Evolutionary conservation across 2,797 vertebrate species (phyloP).

Genomic region (Pangasius djambal): DNA sequence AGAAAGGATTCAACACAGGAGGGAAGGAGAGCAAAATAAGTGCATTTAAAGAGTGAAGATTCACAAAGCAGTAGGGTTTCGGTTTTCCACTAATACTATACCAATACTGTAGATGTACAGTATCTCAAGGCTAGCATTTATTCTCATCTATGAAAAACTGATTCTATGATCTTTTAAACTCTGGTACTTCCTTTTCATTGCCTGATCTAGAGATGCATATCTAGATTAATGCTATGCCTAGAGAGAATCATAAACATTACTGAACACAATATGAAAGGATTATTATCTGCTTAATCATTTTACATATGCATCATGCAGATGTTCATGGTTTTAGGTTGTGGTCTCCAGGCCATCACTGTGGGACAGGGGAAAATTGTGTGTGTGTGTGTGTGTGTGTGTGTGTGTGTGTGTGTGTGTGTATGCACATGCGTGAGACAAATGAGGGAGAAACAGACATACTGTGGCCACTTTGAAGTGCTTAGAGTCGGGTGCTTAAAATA

Average conservation of each 20-base stretch:
- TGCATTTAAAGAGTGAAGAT: conserved; percentile 43
- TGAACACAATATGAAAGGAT: conserved; percentile 33
- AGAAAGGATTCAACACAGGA: conserved; percentile 60
- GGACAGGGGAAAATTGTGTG: conserved; percentile 43
- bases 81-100: conserved; percentile 13
- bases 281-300: conserved; percentile 45
- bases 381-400: conserved; percentile 24
- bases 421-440: conserved; percentile 62
- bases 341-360: conserved; percentile 49
- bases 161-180: conserved; percentile 21
- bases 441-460: conserved; percentile 70
- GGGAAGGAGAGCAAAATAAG: conserved; percentile 38
- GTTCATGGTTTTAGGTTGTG: conserved; percentile 48
- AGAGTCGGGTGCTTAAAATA: conserved; percentile 67
- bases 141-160: conserved; percentile 1
- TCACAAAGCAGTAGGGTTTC: conserved; percentile 55
- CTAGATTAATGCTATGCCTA: conserved; percentile 22
- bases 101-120: conserved; percentile 11
- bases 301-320: conserved; percentile 48
- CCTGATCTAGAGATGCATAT: conserved; percentile 27
- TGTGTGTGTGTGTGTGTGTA: conserved; percentile 42
- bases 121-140: conserved; percentile 29
- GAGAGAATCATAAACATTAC: conserved; percentile 18
- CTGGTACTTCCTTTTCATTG: conserved; percentile 33
- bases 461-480: conserved; percentile 73